Evolutionary conservation across 2,888 invertebrate genomes (phyloP).

Genomic region (Leptinotarsa rubiginosa): DNA sequence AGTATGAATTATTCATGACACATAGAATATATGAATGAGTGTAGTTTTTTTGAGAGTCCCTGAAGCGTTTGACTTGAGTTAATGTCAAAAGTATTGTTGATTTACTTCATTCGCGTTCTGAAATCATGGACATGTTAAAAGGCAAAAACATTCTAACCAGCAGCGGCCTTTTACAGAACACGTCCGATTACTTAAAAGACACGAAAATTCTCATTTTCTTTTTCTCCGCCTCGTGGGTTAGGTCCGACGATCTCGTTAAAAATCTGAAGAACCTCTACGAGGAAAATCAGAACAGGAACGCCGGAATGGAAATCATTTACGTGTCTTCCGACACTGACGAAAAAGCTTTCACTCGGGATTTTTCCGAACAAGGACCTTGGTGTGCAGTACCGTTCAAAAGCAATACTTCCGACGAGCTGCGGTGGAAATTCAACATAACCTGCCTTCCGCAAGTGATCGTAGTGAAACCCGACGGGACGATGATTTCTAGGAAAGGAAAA

Average conservation of each 20-base stretch:
- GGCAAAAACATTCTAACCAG: constrained; percentile 15
- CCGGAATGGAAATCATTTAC: constrained; percentile 51
- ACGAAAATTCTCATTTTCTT: constrained; percentile 47
- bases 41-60: too few relatives aligned
- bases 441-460: constrained; percentile 49
- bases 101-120: too few relatives aligned
- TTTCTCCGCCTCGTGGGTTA: constrained; percentile 48
- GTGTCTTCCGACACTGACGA: constrained; percentile 50
- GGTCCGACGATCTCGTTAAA: constrained; percentile 37
- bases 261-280: constrained; percentile 46
- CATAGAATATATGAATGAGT: too few relatives aligned
- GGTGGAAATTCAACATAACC: constrained; percentile 49
- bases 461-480: constrained; percentile 49
- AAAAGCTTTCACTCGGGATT: constrained; percentile 43
- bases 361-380: constrained; percentile 50
- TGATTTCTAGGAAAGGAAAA: constrained; percentile 48
- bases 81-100: not conserved
- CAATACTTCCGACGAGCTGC: constrained; percentile 43
- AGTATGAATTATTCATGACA: too few relatives aligned
- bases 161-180: constrained; percentile 50
- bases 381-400: constrained; percentile 47
- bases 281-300: constrained; percentile 46
- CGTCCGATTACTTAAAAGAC: constrained; percentile 36
- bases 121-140: constrained; percentile 14
- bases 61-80: too few relatives aligned